A percentile compares a stretch with the other conserved stretches of the same genome.
phyloP scores from a whole-genome alignment of 2,888 invertebrate genomes.

The Athripsodes cinereus region DNA sequence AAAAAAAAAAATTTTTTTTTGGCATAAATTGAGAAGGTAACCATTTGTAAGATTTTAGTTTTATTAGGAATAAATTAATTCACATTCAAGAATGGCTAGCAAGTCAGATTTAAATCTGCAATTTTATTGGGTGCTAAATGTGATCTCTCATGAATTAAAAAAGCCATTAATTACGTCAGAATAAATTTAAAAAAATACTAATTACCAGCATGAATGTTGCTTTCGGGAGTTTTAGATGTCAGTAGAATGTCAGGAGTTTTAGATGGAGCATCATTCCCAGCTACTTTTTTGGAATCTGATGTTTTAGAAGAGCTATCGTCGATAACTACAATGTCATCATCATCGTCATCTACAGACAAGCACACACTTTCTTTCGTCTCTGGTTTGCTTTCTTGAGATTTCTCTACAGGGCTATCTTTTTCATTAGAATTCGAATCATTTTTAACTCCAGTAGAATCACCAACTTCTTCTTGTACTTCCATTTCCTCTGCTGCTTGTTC shows the following conservation, averaged over 20 bases:
- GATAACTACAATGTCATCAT: conserved; percentile 45
- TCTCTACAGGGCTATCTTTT: background rate
- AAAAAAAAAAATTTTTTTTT: too few species aligned
- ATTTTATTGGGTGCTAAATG: too few species aligned
- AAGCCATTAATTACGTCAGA: background rate
- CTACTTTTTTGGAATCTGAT: background rate
- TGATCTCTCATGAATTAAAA: background rate
- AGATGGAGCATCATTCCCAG: too few species aligned
- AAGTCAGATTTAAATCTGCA: too few species aligned
- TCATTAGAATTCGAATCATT: background rate
- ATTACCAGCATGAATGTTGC: background rate
- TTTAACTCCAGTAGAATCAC: background rate
- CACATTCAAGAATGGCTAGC: too few species aligned
- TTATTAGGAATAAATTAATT: too few species aligned
- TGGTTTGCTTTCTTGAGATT: background rate
- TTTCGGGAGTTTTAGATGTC: background rate
- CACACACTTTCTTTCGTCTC: conserved; percentile 5
- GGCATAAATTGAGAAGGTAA: too few species aligned
- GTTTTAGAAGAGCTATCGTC: conserved; percentile 36
- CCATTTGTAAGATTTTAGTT: too few species aligned
- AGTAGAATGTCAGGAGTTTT: background rate
- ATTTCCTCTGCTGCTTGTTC: too few species aligned
- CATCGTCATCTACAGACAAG: conserved; percentile 35
- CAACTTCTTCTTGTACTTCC: background rate
- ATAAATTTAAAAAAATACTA: background rate